Percentiles rank a stretch among this genome's conserved stretches.
These are phyloP conservation scores for Siniperca knerii DNA, from an alignment of 2,113 vertebrate genomes.

Conservation along the genomic window DNA sequence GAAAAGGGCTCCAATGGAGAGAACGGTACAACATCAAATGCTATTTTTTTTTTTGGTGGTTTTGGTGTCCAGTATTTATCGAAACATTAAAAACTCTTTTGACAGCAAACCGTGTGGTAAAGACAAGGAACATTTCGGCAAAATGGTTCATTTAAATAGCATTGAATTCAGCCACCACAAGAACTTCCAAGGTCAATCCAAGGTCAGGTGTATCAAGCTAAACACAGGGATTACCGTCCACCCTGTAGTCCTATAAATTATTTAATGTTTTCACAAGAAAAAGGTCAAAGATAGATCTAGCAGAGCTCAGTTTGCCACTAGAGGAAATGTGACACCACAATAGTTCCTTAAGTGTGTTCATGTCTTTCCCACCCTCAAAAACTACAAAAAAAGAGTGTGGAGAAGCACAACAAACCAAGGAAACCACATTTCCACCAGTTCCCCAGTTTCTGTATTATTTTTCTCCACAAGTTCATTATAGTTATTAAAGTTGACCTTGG, in stretches of 20 bases:
- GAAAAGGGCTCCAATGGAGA: conserved; percentile 33
- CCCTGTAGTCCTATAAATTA: neutral
- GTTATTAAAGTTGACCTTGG: neutral
- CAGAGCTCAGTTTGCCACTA: neutral
- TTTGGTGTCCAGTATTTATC: neutral
- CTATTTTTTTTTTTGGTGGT: no score
- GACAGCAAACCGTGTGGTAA: neutral
- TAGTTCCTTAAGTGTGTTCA: neutral
- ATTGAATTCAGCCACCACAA: neutral
- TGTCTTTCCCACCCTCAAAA: neutral
- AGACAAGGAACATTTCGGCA: neutral
- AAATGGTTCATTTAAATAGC: neutral
- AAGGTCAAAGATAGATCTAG: neutral
- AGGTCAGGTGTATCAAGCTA: no score
- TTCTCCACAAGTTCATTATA: no score
- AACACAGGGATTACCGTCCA: no score
- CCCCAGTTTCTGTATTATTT: neutral
- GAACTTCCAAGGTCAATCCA: neutral
- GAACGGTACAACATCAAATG: neutral
- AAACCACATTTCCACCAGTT: neutral
- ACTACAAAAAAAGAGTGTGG: neutral
- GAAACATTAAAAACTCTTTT: no score
- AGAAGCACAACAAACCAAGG: no score
- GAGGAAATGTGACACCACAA: no score
- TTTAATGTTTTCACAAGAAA: neutral